Percentiles rank a stretch among this genome's conserved stretches.
Conservation (phyloP, 2,888 invertebrate genomes). For the Acleris sparsana region DNA sequence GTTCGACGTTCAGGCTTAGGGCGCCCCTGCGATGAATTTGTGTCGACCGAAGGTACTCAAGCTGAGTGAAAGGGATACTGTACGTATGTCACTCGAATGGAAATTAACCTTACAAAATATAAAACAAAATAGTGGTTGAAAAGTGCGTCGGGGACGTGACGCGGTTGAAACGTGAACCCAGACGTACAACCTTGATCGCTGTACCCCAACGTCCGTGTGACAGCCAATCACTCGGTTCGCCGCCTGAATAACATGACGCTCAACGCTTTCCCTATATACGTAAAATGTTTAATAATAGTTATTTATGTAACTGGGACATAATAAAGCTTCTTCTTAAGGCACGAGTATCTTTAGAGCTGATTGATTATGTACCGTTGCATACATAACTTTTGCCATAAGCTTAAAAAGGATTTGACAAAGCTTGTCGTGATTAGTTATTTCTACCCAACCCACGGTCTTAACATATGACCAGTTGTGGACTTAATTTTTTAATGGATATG, state of each 20-base stretch:
- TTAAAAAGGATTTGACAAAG: too few relatives aligned
- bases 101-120: constrained; percentile 12
- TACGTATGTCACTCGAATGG: constrained; percentile 12
- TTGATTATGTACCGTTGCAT: too few relatives aligned
- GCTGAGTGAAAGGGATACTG: constrained; percentile 15
- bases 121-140: constrained; percentile 9
- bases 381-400: too few relatives aligned
- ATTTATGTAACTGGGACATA: not conserved
- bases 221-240: constrained; percentile 32
- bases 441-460: too few relatives aligned
- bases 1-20: constrained; percentile 7
- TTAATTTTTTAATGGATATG: too few relatives aligned
- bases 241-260: constrained; percentile 24
- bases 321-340: too few relatives aligned
- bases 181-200: not conserved
- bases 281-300: constrained; percentile 7
- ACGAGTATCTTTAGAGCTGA: too few relatives aligned
- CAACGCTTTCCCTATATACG: constrained; percentile 25
- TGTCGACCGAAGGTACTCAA: constrained; percentile 10
- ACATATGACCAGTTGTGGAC: too few relatives aligned
- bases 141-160: not conserved
- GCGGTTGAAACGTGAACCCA: not conserved
- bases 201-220: constrained; percentile 21
- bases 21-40: constrained; percentile 7
- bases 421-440: too few relatives aligned